These are phyloP conservation scores for Scrobipalpa costella DNA, from an alignment of 2,888 invertebrate species.

Conservation along the genomic window DNA sequence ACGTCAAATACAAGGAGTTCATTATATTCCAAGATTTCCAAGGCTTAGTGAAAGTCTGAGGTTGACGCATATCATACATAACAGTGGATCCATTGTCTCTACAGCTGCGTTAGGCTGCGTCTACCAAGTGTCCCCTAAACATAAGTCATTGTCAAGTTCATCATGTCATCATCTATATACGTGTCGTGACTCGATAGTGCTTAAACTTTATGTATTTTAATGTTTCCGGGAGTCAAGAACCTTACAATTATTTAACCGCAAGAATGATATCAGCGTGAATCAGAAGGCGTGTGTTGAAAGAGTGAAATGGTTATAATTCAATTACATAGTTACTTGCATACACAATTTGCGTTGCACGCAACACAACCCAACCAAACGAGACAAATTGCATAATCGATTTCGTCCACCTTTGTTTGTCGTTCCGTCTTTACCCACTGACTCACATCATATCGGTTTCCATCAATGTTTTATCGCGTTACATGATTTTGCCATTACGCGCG, in stretches of 20 bases:
- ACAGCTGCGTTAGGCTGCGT: slow-evolving; percentile 62
- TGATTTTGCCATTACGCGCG: slow-evolving; percentile 22
- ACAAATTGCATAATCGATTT: slow-evolving; percentile 21
- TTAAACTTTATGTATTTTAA: neutral
- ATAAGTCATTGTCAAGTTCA: slow-evolving; percentile 71
- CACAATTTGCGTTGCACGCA: slow-evolving; percentile 7
- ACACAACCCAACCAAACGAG: slow-evolving; percentile 7
- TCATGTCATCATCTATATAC: slow-evolving; percentile 57
- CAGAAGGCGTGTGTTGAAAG: slow-evolving; percentile 5
- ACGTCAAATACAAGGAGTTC: slow-evolving; percentile 11
- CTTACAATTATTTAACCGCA: neutral
- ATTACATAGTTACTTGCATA: slow-evolving; percentile 10
- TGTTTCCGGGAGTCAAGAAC: slow-evolving; percentile 9
- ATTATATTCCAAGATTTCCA: slow-evolving; percentile 22
- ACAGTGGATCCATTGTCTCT: slow-evolving; percentile 57
- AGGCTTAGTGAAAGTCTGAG: slow-evolving; percentile 32
- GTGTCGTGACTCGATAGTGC: slow-evolving; percentile 44
- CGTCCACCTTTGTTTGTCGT: neutral
- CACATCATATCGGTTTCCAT: slow-evolving; percentile 26
- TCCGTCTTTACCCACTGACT: slow-evolving; percentile 11
- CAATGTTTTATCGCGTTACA: slow-evolving; percentile 30
- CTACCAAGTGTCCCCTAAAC: slow-evolving; percentile 55
- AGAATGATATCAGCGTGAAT: neutral
- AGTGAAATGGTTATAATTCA: slow-evolving; percentile 2
- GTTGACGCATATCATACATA: slow-evolving; percentile 12